phyloP scores from a whole-genome alignment of 2,888 invertebrate species.

The Nomada fucata region DNA sequence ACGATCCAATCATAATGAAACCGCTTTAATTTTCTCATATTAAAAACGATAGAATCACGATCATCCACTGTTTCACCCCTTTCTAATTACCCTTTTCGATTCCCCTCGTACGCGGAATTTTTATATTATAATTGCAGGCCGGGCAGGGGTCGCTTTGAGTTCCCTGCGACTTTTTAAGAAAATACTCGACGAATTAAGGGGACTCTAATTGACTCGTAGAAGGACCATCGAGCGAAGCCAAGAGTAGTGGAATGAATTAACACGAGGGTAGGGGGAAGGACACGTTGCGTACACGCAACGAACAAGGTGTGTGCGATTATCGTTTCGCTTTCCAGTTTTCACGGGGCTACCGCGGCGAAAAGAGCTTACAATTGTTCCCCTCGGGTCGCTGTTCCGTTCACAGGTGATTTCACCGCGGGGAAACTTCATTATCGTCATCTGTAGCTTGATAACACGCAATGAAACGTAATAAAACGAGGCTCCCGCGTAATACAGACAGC shows the following conservation, averaged over 20 bases:
- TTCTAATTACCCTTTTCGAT: too few relatives aligned
- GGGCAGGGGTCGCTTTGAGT: constrained; percentile 14
- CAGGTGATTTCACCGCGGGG: background rate
- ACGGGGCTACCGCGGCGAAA: constrained; percentile 69
- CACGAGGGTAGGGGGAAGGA: constrained; percentile 64
- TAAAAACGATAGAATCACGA: too few relatives aligned
- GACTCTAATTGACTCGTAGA: constrained; percentile 57
- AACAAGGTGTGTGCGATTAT: constrained; percentile 69
- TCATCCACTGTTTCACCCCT: too few relatives aligned
- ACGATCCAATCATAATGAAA: too few relatives aligned
- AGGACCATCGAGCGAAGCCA: constrained; percentile 31
- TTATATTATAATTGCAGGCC: too few relatives aligned
- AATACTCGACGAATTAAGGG: constrained; percentile 50
- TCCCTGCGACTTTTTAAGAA: constrained; percentile 29
- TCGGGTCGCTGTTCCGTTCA: background rate
- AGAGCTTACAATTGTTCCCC: constrained; percentile 13
- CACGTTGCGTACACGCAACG: constrained; percentile 66
- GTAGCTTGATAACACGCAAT: too few relatives aligned
- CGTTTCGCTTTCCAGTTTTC: constrained; percentile 80
- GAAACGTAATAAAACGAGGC: too few relatives aligned
- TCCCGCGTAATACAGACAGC: too few relatives aligned
- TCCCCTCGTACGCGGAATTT: too few relatives aligned
- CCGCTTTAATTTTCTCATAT: too few relatives aligned
- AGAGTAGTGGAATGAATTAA: constrained; percentile 44
- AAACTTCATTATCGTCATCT: background rate